These are phyloP conservation scores for Sussaba pulchella DNA, from an alignment of 2,888 invertebrate genomes.

Conservation along the genomic window DNA sequence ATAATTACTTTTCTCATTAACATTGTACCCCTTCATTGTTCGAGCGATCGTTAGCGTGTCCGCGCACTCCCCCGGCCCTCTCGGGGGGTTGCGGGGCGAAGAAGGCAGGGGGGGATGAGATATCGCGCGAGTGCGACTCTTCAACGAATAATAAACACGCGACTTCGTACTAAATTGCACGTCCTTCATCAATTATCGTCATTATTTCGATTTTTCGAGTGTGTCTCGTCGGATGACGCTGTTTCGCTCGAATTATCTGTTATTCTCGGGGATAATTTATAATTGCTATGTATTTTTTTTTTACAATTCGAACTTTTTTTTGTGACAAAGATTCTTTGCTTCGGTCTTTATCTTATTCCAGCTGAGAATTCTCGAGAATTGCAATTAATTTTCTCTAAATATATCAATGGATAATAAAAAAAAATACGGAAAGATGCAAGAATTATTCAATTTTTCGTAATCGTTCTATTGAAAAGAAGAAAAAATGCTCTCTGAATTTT, in stretches of 20 bases:
- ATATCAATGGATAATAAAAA: too few relatives aligned
- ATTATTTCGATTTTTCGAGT: constrained; percentile 70
- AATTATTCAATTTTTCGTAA: too few relatives aligned
- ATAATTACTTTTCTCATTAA: constrained; percentile 83
- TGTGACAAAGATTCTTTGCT: too few relatives aligned
- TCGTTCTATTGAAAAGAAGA: too few relatives aligned
- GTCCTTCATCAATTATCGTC: constrained; percentile 72
- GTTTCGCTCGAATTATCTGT: constrained; percentile 1
- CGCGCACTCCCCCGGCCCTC: constrained; percentile 23
- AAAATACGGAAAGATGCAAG: too few relatives aligned
- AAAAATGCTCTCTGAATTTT: too few relatives aligned
- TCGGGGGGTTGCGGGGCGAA: background rate
- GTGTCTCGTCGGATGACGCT: background rate
- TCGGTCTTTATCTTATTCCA: too few relatives aligned
- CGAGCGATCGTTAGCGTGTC: constrained; percentile 67
- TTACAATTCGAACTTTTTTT: too few relatives aligned
- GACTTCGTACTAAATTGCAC: constrained; percentile 74
- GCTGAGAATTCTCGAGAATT: too few relatives aligned
- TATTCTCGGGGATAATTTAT: background rate
- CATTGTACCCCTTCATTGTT: constrained; percentile 79
- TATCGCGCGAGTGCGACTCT: constrained; percentile 71
- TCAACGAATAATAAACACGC: constrained; percentile 74
- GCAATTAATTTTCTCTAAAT: too few relatives aligned
- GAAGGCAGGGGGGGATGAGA: background rate
- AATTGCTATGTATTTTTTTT: too few relatives aligned